Percentiles rank a stretch among this genome's conserved stretches.
phyloP scores from a whole-genome alignment of 2,113 vertebrate species.

The Cynocephalus volans region DNA sequence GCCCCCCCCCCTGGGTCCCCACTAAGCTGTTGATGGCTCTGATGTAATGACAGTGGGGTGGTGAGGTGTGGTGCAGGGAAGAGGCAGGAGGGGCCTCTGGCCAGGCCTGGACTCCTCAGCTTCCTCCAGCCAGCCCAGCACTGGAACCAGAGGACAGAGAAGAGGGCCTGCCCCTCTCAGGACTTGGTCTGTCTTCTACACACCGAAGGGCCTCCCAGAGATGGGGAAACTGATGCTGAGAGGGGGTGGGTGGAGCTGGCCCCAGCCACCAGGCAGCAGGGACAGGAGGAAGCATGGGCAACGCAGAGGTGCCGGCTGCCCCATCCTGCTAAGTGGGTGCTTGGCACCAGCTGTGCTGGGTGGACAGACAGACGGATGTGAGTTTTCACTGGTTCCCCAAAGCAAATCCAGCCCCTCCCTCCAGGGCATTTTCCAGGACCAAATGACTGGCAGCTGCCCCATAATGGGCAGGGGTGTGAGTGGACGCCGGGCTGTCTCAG shows the following conservation, averaged over 20 bases:
- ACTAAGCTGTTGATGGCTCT: neutral
- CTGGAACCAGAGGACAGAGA: neutral
- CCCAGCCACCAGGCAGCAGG: neutral
- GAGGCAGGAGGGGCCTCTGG: no score
- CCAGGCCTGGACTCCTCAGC: neutral
- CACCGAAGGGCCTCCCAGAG: neutral
- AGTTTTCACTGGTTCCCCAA: neutral
- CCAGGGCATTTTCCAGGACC: conserved; percentile 44
- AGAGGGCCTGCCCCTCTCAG: neutral
- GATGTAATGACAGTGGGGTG: neutral
- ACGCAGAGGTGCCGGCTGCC: neutral
- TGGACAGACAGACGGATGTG: conserved; percentile 45
- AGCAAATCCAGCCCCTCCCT: conserved; percentile 6
- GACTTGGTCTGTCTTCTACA: neutral
- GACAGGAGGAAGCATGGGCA: neutral
- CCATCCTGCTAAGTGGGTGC: neutral
- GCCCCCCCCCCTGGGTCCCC: neutral
- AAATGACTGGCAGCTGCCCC: neutral
- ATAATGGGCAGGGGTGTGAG: neutral
- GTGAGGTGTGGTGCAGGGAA: neutral
- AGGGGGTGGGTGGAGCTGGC: neutral
- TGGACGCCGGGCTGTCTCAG: conserved; percentile 48
- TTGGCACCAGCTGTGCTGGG: conserved; percentile 56
- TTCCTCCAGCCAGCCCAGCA: neutral
- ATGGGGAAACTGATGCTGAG: conserved; percentile 4